Conservation (phyloP, 2,113 vertebrate species). For the Indri indri region DNA sequence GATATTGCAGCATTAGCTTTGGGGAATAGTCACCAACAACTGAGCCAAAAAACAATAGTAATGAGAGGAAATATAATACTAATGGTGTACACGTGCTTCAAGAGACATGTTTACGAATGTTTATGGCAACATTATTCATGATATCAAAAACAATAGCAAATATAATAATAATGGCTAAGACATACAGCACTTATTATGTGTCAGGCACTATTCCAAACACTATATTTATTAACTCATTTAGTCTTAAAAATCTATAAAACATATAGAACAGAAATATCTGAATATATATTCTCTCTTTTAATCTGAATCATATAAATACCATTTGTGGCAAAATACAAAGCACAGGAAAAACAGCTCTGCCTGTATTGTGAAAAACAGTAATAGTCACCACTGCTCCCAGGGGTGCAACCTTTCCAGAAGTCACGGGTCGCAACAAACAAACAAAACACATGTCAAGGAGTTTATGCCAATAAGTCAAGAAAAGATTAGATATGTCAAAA, state of each 20-base stretch:
- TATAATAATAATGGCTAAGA: not conserved
- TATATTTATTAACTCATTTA: not conserved
- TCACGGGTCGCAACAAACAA: conserved; percentile 48
- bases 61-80: not conserved
- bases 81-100: no score
- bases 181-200: not conserved
- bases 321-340: not conserved
- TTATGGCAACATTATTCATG: no score
- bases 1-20: not conserved
- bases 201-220: not conserved
- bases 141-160: not conserved
- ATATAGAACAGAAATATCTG: not conserved
- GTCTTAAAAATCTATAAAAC: not conserved
- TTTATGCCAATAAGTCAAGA: not conserved
- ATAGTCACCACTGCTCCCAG: not conserved
- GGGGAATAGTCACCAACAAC: not conserved
- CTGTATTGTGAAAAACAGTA: not conserved
- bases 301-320: not conserved
- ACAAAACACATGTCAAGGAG: conserved; percentile 37
- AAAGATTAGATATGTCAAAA: conserved; percentile 41
- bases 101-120: no score
- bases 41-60: not conserved
- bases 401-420: not conserved
- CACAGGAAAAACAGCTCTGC: not conserved
- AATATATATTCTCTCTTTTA: not conserved